These are phyloP conservation scores for Glaucomys volans DNA, from an alignment of 2,113 vertebrate species.

Conservation along the genomic window DNA sequence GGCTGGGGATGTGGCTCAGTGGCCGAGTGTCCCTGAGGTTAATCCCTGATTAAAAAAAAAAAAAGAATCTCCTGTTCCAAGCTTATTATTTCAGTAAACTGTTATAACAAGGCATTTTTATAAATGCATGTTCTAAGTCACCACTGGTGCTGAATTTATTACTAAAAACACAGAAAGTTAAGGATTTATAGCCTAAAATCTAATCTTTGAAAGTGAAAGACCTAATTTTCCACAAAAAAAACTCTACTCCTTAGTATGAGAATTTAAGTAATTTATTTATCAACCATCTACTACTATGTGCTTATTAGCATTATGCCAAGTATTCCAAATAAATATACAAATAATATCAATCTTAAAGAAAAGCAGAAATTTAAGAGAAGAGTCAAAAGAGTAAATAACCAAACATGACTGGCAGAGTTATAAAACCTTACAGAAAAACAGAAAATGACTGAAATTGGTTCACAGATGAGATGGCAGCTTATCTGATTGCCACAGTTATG, in stretches of 20 bases:
- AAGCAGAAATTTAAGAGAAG: neutral
- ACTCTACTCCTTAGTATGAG: neutral
- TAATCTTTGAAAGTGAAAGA: conserved; percentile 10
- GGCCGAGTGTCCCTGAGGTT: too few species aligned
- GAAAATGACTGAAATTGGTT: neutral
- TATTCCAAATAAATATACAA: conserved; percentile 14
- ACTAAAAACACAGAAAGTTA: conserved; percentile 36
- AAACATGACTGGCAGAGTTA: neutral
- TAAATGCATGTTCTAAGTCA: neutral
- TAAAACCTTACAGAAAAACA: conserved; percentile 4
- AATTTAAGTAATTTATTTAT: conserved; percentile 38
- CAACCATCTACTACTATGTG: neutral
- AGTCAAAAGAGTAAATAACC: neutral
- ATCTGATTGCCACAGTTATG: neutral
- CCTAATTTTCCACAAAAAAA: neutral
- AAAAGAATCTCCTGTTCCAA: neutral
- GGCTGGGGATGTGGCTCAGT: too few species aligned
- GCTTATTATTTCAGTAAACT: conserved; percentile 24
- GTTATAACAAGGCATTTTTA: neutral
- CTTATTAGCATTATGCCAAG: neutral
- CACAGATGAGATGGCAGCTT: neutral
- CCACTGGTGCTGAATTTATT: neutral
- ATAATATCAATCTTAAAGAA: conserved; percentile 16
- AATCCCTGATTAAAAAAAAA: too few species aligned
- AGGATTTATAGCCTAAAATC: neutral